Conservation (phyloP, 2,888 invertebrate species). For the Pocota personata region DNA sequence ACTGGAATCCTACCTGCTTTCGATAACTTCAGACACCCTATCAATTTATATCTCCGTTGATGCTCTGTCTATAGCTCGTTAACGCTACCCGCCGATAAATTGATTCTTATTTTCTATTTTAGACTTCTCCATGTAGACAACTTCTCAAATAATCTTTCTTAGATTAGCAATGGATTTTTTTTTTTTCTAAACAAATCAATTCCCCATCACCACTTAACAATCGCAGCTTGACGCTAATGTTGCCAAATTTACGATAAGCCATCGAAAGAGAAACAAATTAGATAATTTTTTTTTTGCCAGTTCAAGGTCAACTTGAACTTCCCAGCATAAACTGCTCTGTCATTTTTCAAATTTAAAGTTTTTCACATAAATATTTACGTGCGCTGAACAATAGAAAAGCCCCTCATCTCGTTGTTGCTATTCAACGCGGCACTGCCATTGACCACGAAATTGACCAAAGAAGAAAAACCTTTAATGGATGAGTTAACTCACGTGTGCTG, state of each 20-base stretch:
- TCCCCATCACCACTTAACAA: neutral
- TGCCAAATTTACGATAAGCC: slow-evolving; percentile 1
- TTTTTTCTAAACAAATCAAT: neutral
- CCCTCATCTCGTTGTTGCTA: neutral
- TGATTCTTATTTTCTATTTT: neutral
- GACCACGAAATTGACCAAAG: slow-evolving; percentile 57
- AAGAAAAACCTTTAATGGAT: slow-evolving; percentile 41
- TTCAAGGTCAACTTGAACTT: slow-evolving; percentile 20
- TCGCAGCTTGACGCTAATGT: neutral
- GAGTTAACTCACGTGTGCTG: slow-evolving; percentile 58
- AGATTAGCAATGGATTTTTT: neutral
- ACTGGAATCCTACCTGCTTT: no score
- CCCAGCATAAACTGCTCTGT: neutral
- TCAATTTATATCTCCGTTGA: no score
- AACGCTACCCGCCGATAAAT: no score
- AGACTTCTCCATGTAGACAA: neutral
- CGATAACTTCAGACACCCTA: no score
- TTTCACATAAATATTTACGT: slow-evolving; percentile 5
- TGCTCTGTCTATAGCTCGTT: no score
- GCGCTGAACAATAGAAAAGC: slow-evolving; percentile 16
- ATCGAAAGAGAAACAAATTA: slow-evolving; percentile 4
- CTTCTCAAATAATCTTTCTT: neutral
- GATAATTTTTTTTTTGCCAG: neutral
- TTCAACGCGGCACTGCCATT: slow-evolving; percentile 32
- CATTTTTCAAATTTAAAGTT: slow-evolving; percentile 16